A percentile compares a stretch with the other conserved stretches of the same genome.
Conservation (phyloP, 2,888 invertebrate genomes). For the Limnephilus auricula region DNA sequence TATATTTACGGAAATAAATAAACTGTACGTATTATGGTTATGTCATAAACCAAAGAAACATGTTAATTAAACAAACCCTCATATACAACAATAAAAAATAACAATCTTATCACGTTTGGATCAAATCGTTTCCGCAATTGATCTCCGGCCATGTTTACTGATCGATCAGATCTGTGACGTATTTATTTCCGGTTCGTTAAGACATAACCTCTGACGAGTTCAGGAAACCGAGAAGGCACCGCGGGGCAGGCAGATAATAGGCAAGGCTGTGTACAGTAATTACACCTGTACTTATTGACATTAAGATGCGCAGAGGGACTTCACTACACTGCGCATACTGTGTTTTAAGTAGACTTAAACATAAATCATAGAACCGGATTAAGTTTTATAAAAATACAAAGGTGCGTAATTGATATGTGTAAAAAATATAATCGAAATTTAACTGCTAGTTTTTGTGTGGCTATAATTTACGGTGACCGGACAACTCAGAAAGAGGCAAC, state of each 20-base stretch:
- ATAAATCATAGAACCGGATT: not conserved
- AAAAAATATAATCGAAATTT: no score
- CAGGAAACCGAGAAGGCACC: conserved; percentile 9
- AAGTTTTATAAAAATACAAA: not conserved
- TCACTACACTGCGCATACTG: not conserved
- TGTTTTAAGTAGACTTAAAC: not conserved
- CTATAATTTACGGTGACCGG: no score
- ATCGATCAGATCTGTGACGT: conserved; percentile 7
- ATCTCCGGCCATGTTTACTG: conserved; percentile 7
- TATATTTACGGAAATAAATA: not conserved
- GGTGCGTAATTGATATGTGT: no score
- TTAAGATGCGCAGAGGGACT: conserved; percentile 29
- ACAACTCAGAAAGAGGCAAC: no score
- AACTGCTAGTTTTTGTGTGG: no score
- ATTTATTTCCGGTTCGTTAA: conserved; percentile 8
- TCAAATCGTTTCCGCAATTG: not conserved
- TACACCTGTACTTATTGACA: not conserved
- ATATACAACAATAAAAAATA: not conserved
- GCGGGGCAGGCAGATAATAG: not conserved
- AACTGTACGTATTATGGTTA: not conserved
- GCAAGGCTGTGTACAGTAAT: conserved; percentile 8
- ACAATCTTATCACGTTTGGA: not conserved
- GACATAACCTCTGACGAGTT: not conserved
- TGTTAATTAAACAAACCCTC: not conserved
- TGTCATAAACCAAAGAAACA: not conserved